phyloP scores from a whole-genome alignment of 2,888 invertebrate species.

The Panorpa germanica region DNA sequence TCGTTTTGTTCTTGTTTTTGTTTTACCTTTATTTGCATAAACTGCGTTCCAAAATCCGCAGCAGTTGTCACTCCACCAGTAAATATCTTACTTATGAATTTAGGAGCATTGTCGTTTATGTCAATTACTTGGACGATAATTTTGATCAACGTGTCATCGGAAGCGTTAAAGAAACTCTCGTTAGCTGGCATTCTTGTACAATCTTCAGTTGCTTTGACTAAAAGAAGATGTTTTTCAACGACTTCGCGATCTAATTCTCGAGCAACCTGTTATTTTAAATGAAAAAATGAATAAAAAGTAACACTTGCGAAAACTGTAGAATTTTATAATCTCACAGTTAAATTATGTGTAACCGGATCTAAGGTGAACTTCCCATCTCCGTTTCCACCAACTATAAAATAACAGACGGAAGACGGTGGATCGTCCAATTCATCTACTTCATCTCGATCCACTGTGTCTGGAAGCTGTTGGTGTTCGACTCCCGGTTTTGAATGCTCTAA shows the following conservation, averaged over 20 bases:
- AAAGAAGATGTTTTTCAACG: conserved; percentile 42
- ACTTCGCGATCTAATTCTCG: conserved; percentile 59
- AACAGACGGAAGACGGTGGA: conserved; percentile 72
- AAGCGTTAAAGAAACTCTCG: conserved; percentile 30
- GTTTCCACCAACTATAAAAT: conserved; percentile 77
- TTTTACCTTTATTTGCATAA: conserved; percentile 62
- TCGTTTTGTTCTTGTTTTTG: too few relatives aligned
- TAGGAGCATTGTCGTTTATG: conserved; percentile 81
- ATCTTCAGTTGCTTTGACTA: conserved; percentile 69
- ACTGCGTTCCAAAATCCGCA: conserved; percentile 74
- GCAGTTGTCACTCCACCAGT: conserved; percentile 90
- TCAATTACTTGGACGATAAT: conserved; percentile 57
- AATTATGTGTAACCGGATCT: conserved; percentile 48
- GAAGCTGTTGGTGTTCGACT: conserved; percentile 44
- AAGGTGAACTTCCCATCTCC: conserved; percentile 49
- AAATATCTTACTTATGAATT: conserved; percentile 61
- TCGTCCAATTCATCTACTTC: conserved; percentile 70
- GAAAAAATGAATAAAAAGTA: conserved; percentile 6
- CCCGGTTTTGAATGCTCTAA: conserved; percentile 36
- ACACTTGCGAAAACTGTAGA: neutral
- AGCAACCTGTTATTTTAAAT: conserved; percentile 22
- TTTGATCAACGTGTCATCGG: conserved; percentile 49
- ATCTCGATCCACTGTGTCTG: conserved; percentile 70
- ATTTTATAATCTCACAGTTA: conserved; percentile 15
- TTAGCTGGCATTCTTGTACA: conserved; percentile 42